These are phyloP conservation scores for Entomobrya proxima DNA, from an alignment of 2,888 invertebrate genomes.

Conservation along the genomic window DNA sequence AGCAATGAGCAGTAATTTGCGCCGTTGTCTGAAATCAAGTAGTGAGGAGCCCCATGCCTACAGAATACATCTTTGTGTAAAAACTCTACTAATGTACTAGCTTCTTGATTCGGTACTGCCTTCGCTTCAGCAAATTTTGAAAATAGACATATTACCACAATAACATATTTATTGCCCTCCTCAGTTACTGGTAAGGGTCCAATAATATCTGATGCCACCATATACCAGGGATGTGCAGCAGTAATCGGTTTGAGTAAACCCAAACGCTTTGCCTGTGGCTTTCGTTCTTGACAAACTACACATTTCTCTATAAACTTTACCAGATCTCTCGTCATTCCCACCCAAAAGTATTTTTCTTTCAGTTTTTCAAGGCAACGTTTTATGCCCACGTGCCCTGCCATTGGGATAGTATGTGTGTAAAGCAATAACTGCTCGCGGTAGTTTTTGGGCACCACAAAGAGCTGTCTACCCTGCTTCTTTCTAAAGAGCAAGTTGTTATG, in stretches of 20 bases:
- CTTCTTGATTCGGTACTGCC: slow-evolving; percentile 73
- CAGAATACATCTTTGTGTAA: slow-evolving; percentile 70
- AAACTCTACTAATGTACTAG: slow-evolving; percentile 74
- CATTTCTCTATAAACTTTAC: neutral
- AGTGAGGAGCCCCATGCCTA: slow-evolving; percentile 70
- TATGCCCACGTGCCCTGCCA: neutral
- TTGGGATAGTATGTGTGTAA: neutral
- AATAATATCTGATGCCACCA: slow-evolving; percentile 69
- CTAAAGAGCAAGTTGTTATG: neutral
- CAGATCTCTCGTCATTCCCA: neutral
- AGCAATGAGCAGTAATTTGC: slow-evolving; percentile 63
- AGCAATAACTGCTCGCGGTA: neutral
- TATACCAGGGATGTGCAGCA: slow-evolving; percentile 69
- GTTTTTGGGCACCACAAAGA: neutral
- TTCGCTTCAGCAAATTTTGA: slow-evolving; percentile 71
- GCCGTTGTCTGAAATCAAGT: slow-evolving; percentile 75
- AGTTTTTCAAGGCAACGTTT: neutral
- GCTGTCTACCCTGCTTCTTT: neutral
- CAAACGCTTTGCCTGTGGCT: neutral
- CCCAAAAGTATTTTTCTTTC: slow-evolving; percentile 10
- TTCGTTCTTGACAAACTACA: neutral
- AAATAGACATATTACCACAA: slow-evolving; percentile 70
- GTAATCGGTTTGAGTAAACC: slow-evolving; percentile 55
- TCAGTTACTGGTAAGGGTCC: slow-evolving; percentile 72
- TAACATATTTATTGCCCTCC: slow-evolving; percentile 68